Base-by-base conservation (phyloP, 2,797 vertebrate species). In the Spheniscus humboldti region DNA sequence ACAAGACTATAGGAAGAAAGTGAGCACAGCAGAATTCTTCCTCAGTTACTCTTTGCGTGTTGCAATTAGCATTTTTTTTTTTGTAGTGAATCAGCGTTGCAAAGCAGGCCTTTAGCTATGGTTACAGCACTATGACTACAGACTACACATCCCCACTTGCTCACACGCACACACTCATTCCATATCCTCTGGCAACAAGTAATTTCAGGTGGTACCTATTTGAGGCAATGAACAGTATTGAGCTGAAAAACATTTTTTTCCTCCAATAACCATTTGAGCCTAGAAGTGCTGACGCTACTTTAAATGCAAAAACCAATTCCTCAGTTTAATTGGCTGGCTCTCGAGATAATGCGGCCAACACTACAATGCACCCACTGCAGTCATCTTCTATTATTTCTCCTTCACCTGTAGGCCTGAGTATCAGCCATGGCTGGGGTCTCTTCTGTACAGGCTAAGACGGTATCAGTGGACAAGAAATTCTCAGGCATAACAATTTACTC, bases 41-140 rank as follows among this genome's bases (percentile, higher is more conserved):
- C 24, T 63, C 24, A 14, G 30, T 45, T 88, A 25, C 25, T 47
- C 30, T 37, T 33, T 13, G 11, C 4, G 1, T 4, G 6, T 33
- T 53, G 16, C 30, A 47, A 24, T 33, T 82, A 72, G 3, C 1
- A 0, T 17, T 0, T 11, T 74, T 48, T 20, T 20, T 41, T 82
- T 16, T 7, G 2, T 3, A 27, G 13, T 0, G 0, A 68, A 41
- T 17, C 37, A 64, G 24, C 10, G 27, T 24, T 67, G 37, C n/a
- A 80, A 57, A 75, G 39, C n/a, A n/a, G 17, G 41, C 6, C 39
- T 47, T n/a, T 6, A 59, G 52, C 18, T 15, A 0, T 9, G 11
- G 7, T 28, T 41, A 31, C 2, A 68, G 20, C 39, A 59, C 37
- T 27, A 4, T 9, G 23, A 59, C 19, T 66, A 33, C 7, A 22